These are phyloP conservation scores for Cliona cf. orientalis DNA, from an alignment of 37 sponge, comb jelly and placozoan genomes.

Conservation along the genomic window DNA sequence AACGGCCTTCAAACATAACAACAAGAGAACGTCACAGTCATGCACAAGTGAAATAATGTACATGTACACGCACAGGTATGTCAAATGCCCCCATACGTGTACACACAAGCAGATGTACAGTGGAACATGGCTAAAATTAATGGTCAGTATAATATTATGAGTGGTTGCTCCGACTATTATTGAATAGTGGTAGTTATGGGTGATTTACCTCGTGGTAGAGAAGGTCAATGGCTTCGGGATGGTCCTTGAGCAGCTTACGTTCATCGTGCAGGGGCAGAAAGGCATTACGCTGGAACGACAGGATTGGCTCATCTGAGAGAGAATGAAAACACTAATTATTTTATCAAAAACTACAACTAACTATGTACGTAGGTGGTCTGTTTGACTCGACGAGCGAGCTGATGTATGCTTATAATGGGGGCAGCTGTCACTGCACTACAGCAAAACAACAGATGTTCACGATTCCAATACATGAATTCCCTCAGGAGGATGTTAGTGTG, in stretches of 20 bases:
- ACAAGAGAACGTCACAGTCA: too few relatives aligned
- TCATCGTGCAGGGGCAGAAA: constrained; percentile 77
- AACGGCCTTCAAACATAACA: too few relatives aligned
- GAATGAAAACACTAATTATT: background rate
- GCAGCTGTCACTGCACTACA: background rate
- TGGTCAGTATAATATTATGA: too few relatives aligned
- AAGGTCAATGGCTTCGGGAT: constrained; percentile 53
- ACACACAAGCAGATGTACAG: background rate
- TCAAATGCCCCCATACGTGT: background rate
- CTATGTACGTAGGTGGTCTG: background rate
- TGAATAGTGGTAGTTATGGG: too few relatives aligned
- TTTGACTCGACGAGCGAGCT: too few relatives aligned
- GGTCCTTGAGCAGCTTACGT: constrained; percentile 55
- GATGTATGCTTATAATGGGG: too few relatives aligned
- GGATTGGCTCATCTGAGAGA: constrained; percentile 78
- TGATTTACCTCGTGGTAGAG: constrained; percentile 79
- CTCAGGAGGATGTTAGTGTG: too few relatives aligned
- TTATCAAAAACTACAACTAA: background rate
- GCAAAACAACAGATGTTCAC: background rate
- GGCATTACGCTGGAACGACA: constrained; percentile 68
- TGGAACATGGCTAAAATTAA: too few relatives aligned
- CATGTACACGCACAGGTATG: background rate
- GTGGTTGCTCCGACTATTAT: too few relatives aligned
- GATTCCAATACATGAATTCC: too few relatives aligned
- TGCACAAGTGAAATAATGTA: background rate